phyloP scores from a whole-genome alignment of 2,113 vertebrate species.

The Hypanus sabinus region DNA sequence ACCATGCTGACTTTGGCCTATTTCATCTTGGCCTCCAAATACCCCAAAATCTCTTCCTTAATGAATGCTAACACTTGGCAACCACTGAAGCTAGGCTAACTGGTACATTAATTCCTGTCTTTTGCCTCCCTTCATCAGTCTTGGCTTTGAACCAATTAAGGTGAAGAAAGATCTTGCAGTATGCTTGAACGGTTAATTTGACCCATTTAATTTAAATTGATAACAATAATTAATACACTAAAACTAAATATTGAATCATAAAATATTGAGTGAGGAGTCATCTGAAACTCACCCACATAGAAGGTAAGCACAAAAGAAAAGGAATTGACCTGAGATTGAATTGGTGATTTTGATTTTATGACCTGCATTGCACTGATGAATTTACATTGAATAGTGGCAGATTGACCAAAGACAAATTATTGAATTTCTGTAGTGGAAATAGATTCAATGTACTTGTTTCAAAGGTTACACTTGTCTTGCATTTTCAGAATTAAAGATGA shows the following conservation, averaged over 20 bases:
- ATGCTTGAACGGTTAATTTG: background rate
- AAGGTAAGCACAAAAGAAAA: too few species aligned
- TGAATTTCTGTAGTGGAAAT: conserved; percentile 8
- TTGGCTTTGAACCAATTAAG: too few species aligned
- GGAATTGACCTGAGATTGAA: background rate
- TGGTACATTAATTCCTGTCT: too few species aligned
- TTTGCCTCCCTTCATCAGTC: too few species aligned
- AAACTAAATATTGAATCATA: background rate
- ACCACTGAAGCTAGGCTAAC: too few species aligned
- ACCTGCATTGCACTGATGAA: background rate
- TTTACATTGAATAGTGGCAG: background rate
- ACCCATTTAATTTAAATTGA: background rate
- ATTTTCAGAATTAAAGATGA: background rate
- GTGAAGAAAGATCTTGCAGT: too few species aligned
- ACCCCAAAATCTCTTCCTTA: too few species aligned
- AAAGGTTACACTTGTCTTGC: background rate
- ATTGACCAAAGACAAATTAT: background rate
- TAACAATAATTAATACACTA: background rate
- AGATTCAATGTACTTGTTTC: background rate
- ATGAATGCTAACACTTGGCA: too few species aligned
- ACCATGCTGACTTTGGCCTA: too few species aligned
- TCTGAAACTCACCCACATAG: too few species aligned
- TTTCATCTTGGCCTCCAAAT: too few species aligned
- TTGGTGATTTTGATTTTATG: conserved; percentile 24
- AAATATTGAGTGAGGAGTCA: background rate